These are phyloP conservation scores for Brenthis hecate DNA, from an alignment of 2,888 invertebrate species.

Conservation along the genomic window DNA sequence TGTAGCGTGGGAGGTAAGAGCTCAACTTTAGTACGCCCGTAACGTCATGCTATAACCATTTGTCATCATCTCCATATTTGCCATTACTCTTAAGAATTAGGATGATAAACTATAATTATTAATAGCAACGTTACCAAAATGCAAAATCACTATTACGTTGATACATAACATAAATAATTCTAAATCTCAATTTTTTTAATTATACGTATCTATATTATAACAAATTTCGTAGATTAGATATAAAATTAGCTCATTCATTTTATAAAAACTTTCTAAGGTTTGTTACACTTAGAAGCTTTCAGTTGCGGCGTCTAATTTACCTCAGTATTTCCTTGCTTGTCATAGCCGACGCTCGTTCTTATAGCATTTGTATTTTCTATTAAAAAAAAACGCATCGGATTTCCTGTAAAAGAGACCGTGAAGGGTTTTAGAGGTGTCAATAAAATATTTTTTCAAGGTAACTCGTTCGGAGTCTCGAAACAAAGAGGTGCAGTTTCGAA, in stretches of 20 bases:
- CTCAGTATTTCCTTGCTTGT: slow-evolving; percentile 61
- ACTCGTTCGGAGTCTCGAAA: slow-evolving; percentile 64
- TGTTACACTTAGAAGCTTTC: slow-evolving; percentile 67
- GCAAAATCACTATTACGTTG: not conserved
- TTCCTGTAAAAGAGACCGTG: slow-evolving; percentile 45
- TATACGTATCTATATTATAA: not conserved
- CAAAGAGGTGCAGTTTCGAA: slow-evolving; percentile 77
- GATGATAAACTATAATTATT: slow-evolving; percentile 34
- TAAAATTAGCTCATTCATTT: slow-evolving; percentile 36
- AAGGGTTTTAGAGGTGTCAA: slow-evolving; percentile 54
- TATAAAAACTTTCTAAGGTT: slow-evolving; percentile 50
- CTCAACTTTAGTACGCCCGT: slow-evolving; percentile 38
- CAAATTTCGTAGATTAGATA: too few species aligned
- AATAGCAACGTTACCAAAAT: slow-evolving; percentile 22
- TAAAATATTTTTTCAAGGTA: slow-evolving; percentile 71
- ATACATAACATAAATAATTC: not conserved
- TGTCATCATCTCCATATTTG: slow-evolving; percentile 51
- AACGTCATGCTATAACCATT: slow-evolving; percentile 61
- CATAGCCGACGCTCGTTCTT: slow-evolving; percentile 57
- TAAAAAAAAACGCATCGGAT: slow-evolving; percentile 50
- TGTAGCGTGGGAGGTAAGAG: slow-evolving; percentile 33
- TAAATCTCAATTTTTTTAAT: not conserved
- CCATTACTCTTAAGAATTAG: slow-evolving; percentile 32
- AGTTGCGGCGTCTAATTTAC: slow-evolving; percentile 58
- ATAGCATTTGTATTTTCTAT: slow-evolving; percentile 46